Evolutionary conservation across 2,113 vertebrate genomes (phyloP).

Genomic region (Sisor rabdophorus): DNA sequence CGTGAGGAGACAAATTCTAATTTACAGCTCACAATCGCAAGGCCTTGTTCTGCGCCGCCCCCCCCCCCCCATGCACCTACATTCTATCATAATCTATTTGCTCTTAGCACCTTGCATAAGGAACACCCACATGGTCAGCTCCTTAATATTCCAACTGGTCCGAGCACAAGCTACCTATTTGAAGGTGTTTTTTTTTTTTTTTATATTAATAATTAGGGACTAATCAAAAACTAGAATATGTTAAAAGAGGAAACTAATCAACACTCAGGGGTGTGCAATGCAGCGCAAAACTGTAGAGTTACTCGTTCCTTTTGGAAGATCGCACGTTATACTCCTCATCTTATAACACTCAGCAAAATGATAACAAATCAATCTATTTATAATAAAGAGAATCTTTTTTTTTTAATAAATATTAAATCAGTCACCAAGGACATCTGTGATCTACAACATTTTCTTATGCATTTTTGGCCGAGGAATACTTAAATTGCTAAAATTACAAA

Average conservation of each 20-base stretch:
- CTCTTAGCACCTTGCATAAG: slow-evolving; percentile 37
- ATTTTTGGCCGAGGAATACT: too few species aligned
- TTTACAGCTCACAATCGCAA: slow-evolving; percentile 59
- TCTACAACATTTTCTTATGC: too few species aligned
- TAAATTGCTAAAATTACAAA: too few species aligned
- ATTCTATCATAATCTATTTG: slow-evolving; percentile 13
- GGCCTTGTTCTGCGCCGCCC: slow-evolving; percentile 37
- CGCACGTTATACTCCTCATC: neutral
- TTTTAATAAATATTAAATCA: neutral
- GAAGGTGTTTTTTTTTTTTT: too few species aligned
- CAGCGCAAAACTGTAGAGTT: neutral
- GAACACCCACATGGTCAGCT: neutral
- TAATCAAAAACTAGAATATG: neutral
- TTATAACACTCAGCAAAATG: neutral
- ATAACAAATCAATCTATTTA: neutral
- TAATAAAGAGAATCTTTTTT: neutral
- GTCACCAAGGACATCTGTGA: too few species aligned
- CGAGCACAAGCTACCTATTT: slow-evolving; percentile 35
- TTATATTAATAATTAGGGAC: too few species aligned
- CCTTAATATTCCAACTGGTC: slow-evolving; percentile 31
- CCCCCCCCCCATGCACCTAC: slow-evolving; percentile 18
- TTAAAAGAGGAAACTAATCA: neutral
- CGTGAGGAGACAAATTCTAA: slow-evolving; percentile 78
- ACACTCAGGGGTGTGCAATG: neutral
- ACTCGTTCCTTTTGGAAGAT: neutral